Percentiles rank a stretch among this genome's conserved stretches.
phyloP scores from a whole-genome alignment of 2,113 vertebrate genomes.

The Sitta europaea region DNA sequence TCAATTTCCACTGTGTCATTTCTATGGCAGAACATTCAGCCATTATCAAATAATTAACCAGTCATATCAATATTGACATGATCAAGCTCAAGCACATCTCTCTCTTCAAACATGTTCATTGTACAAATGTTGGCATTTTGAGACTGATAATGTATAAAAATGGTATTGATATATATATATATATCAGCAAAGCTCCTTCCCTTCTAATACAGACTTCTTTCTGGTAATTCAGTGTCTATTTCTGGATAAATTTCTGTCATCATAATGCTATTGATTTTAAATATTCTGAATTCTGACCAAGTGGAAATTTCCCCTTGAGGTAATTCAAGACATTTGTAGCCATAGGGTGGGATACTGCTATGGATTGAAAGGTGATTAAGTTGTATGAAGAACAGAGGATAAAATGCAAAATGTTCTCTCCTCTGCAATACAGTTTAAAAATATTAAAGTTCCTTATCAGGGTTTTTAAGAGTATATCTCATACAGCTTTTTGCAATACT shows the following conservation, averaged over 20 bases:
- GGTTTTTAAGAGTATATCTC: background rate
- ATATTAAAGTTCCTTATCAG: background rate
- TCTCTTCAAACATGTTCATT: background rate
- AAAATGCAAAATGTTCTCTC: background rate
- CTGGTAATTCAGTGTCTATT: background rate
- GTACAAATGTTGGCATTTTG: background rate
- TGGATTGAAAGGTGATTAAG: slow-evolving; percentile 1
- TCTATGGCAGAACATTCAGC: background rate
- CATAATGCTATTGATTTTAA: background rate
- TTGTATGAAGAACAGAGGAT: background rate
- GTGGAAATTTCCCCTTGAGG: background rate
- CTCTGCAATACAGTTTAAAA: background rate
- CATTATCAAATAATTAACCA: background rate
- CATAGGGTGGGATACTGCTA: background rate
- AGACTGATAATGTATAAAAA: background rate
- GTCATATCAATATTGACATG: background rate
- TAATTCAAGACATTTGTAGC: background rate
- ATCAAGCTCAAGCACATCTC: background rate
- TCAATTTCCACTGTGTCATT: background rate
- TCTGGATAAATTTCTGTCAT: background rate
- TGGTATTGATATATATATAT: too few relatives aligned
- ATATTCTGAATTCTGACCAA: background rate
- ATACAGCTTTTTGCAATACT: background rate
- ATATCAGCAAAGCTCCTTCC: background rate
- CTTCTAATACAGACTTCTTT: background rate